Evolutionary conservation across 1,140 invertebrate species (phyloP).

Genomic region (Adelges cooleyi): DNA sequence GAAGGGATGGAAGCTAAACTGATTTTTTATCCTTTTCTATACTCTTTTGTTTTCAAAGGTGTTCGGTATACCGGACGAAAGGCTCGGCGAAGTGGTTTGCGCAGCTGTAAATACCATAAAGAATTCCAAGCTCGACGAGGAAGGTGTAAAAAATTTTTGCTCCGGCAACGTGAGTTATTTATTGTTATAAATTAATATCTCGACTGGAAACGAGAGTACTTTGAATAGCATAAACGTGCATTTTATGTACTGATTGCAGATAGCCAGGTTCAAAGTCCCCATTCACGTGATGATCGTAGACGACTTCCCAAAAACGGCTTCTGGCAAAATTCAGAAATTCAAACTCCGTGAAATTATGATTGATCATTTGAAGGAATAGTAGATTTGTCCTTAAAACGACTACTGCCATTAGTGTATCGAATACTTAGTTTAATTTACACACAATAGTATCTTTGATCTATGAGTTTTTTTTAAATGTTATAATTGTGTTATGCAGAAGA

Average conservation of each 20-base stretch:
- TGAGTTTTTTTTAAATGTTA: too few species aligned
- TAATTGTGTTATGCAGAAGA: too few species aligned
- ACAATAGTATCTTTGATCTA: too few species aligned
- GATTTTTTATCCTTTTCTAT: too few species aligned
- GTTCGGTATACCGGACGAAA: conserved; percentile 64
- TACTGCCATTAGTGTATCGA: too few species aligned
- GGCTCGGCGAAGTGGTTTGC: conserved; percentile 76
- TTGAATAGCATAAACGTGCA: too few species aligned
- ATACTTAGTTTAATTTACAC: too few species aligned
- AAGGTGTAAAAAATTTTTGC: conserved; percentile 55
- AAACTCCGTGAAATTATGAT: conserved; percentile 42
- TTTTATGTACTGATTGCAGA: conserved; percentile 43
- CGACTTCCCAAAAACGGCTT: conserved; percentile 67
- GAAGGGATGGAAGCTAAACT: too few species aligned
- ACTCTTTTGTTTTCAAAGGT: conserved; percentile 38
- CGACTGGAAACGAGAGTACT: too few species aligned
- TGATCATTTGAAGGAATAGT: conserved; percentile 10
- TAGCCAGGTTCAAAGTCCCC: conserved; percentile 75
- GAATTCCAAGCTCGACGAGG: conserved; percentile 40
- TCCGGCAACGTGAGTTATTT: conserved; percentile 49
- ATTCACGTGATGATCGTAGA: conserved; percentile 56
- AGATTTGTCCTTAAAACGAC: too few species aligned
- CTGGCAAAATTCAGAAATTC: conserved; percentile 73
- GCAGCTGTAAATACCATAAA: conserved; percentile 55
- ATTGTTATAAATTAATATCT: too few species aligned